Evolutionary conservation across 2,113 vertebrate species (phyloP), one percentile per base, ranked within the genome.

Genomic region (Oceanites oceanicus): DNA sequence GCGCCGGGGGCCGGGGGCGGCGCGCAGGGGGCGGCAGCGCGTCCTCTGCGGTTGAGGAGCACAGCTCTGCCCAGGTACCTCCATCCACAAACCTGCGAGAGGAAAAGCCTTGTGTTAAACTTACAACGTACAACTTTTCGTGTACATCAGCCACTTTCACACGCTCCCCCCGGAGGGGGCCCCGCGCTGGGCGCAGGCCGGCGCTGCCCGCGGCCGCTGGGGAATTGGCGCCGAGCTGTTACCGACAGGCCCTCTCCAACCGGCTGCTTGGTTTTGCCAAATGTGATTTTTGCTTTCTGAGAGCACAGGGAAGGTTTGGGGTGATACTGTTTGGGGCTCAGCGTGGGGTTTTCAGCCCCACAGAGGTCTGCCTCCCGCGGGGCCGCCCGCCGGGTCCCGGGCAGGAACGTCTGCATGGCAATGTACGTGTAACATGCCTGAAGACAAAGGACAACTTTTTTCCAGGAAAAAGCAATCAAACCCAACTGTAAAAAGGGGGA

Each of bases 21-120:
- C n/a, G n/a, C n/a, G n/a, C n/a, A n/a, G n/a, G 38, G 38, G 38
- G 10, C 38, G 38, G 47, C 13, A 61, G 11, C 74, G 97, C 92
- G 97, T 97, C 97, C 79, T 75, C 75, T 71, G 97, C 95, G 97
- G 98, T 98, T 98, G 98, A 96, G 97, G 94, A 95, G 95, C 94
- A 88, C 85, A 75, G 92, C 93, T 96, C 44, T 94, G 97, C 98
- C 98, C 98, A 98, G 97, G 97, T 97, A 96, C 88, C 70, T 93
- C 97, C 98, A 97, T 98, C 98, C 98, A 98, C 98, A 98, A 96
- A 73, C 78, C 67, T 34, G 56, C 50, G 4, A 38, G 66, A 56
- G 75, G 67, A 85, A 62, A 44, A 55, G 7, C n/a, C 61, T 42
- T 7, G 10, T 8, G 9, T 56, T 56, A 29, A 68, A 26, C 5